Evolutionary conservation across 2,888 invertebrate species (phyloP).

Genomic region (Dorcus hopei): DNA sequence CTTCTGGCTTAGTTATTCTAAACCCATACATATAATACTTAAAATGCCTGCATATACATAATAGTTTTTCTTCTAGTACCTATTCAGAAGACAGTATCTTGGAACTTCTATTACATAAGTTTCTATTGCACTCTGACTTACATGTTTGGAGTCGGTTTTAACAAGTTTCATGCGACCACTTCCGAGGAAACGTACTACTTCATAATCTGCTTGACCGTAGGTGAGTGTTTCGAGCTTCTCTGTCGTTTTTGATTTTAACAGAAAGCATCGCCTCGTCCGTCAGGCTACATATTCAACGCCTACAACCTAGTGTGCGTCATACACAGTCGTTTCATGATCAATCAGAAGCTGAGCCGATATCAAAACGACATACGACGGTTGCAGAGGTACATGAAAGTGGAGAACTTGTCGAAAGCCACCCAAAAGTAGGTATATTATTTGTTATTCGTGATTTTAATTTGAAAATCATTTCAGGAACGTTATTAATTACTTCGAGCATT

Average conservation of each 20-base stretch:
- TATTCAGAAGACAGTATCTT: neutral
- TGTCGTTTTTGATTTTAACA: neutral
- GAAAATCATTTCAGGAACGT: constrained; percentile 17
- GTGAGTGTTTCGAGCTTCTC: constrained; percentile 6
- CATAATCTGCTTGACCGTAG: constrained; percentile 16
- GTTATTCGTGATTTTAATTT: no score
- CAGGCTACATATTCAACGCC: constrained; percentile 30
- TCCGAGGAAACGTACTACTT: constrained; percentile 16
- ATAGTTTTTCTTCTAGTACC: no score
- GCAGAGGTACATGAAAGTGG: constrained; percentile 24
- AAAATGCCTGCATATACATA: no score
- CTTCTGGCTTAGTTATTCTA: no score
- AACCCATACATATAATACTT: no score
- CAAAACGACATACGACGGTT: constrained; percentile 30
- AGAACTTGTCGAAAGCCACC: constrained; percentile 20
- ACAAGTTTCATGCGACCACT: constrained; percentile 14
- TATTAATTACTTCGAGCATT: constrained; percentile 29
- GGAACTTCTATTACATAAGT: constrained; percentile 1
- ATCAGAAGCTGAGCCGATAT: constrained; percentile 27
- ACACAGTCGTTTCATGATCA: constrained; percentile 26
- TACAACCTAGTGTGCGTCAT: constrained; percentile 29
- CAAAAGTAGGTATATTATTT: constrained; percentile 19
- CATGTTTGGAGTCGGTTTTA: constrained; percentile 15
- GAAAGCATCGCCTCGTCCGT: constrained; percentile 1
- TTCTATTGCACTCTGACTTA: constrained; percentile 3